Evolutionary conservation across 1,140 invertebrate species (phyloP), one percentile per base, ranked within the genome.

Genomic region (Drusus annulatus): DNA sequence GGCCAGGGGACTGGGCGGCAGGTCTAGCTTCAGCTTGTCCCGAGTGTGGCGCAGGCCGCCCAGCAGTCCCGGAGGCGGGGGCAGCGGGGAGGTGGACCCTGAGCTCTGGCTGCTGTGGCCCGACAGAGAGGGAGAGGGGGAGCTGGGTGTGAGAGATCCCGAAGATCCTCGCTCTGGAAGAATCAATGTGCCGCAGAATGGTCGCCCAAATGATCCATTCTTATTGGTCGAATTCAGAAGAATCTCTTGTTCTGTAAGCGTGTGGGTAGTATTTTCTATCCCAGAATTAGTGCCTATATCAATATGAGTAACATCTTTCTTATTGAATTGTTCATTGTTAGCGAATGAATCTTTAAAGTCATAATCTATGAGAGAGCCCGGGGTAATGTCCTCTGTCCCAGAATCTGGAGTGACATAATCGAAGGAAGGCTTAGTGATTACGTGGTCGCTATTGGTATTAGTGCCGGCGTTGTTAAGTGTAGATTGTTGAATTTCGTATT

Each of bases 41-140:
- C 94, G 88, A 1, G 94, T 95, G 84, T 95, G 94, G 45, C 94
- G 87, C 15, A 95, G 86, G 21, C 94, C 93, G n/a, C 94, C 94
- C 16, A 95, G 86, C 52, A 85, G 85, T 16, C 84, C 86, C 6
- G 63, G 15, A 1, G 62, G 77, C 5, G 73, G 56, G 19, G 73
- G 60, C 8, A 58, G 60, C 15, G 80, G 80, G n/a, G 82, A 81
- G 16, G 62, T 65, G 13, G 79, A 77, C 15, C 86, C 86, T 0
- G 88, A 88, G 2, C 87, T 88, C 79, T 86, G 86, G 1, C 87
- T 87, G 60, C 86, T 87, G 15, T 86, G 87, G 0, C 86, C 88
- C 58, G 88, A 87, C 69, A 87, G 87, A 21, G 87, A 88, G 69
- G 88, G 88, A 68, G 85, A 86, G 68, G 88, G 88, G 79, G 88